A percentile compares a stretch with the other conserved stretches of the same genome.
Conservation (phyloP, 2,888 invertebrate genomes). For the Zaprionus lineosus region DNA sequence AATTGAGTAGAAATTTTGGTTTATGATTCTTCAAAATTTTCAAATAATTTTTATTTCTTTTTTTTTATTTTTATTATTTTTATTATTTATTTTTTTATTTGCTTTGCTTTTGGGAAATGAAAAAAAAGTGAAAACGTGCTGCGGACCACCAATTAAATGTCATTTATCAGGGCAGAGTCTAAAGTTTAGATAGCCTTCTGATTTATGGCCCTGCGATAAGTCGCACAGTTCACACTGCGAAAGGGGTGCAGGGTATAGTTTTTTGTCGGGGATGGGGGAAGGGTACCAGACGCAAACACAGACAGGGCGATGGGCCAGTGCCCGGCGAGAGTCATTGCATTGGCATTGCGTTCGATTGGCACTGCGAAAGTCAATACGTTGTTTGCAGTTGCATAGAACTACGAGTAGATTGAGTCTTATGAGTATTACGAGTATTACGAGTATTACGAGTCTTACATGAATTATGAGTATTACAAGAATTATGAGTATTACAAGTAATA, state of each 20-base stretch:
- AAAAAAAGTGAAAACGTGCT: constrained; percentile 64
- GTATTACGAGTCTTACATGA: too few species aligned
- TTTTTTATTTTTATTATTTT: neutral
- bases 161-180: constrained; percentile 76
- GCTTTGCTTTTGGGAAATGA: neutral
- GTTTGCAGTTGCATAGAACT: constrained; percentile 53
- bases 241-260: constrained; percentile 14
- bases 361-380: constrained; percentile 65
- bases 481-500: too few species aligned
- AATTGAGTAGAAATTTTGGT: constrained; percentile 12
- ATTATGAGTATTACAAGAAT: too few species aligned
- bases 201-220: constrained; percentile 78
- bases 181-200: constrained; percentile 81
- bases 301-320: neutral
- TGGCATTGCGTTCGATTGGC: constrained; percentile 71
- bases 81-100: neutral
- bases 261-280: neutral
- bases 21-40: too few species aligned
- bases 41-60: too few species aligned
- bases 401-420: too few species aligned
- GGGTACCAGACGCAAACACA: constrained; percentile 8
- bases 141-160: constrained; percentile 68
- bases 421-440: too few species aligned
- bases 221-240: neutral
- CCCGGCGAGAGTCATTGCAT: constrained; percentile 13